Evolutionary conservation across 1,140 invertebrate genomes (phyloP), one percentile per base, ranked within the genome.

Genomic region (Aradophagus sp.): DNA sequence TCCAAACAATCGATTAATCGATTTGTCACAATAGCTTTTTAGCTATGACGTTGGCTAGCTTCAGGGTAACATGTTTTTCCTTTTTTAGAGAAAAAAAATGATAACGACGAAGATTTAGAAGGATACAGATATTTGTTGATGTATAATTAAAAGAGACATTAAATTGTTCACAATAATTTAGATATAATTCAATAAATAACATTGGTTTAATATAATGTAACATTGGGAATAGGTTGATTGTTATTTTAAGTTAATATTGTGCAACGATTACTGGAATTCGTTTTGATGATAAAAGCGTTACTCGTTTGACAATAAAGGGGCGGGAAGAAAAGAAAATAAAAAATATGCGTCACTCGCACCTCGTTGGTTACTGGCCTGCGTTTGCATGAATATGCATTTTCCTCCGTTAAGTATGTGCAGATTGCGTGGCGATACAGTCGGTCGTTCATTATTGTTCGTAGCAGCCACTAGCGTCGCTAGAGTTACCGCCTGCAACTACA

Each of bases 311-410:
- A 73, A 73, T 73, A 58, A 67, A 73, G 62, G 58, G 62, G 70
- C 56, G 62, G 69, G 62, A 48, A 72, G 36, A 50, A 62, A 62
- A 72, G 45, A 44, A 58, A 74, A 73, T 73, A 72, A 81, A 81
- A 77, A 77, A 73, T 50, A 41, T 58, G 76, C 75, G 69, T 74
- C 74, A 71, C 70, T 73, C 70, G 72, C 75, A 76, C 75, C 74
- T 77, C 74, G 77, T 73, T 76, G 76, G 63, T 74, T 72, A 69
- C 59, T 52, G 36, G 44, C 50, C 74, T 63, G 58, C 63, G 78
- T 77, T 77, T 62, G 69, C 80, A 84, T 84, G 84, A 86, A 86
- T 86, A 86, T 86, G 84, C 81, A 86, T 82, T 83, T 83, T 83
- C 75, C 77, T 74, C 77, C 79, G 82, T 83, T 84, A 84, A 84